A percentile compares a stretch with the other conserved stretches of the same genome.
Conservation (phyloP, 2,113 vertebrate genomes). For the Microtus montanus region DNA sequence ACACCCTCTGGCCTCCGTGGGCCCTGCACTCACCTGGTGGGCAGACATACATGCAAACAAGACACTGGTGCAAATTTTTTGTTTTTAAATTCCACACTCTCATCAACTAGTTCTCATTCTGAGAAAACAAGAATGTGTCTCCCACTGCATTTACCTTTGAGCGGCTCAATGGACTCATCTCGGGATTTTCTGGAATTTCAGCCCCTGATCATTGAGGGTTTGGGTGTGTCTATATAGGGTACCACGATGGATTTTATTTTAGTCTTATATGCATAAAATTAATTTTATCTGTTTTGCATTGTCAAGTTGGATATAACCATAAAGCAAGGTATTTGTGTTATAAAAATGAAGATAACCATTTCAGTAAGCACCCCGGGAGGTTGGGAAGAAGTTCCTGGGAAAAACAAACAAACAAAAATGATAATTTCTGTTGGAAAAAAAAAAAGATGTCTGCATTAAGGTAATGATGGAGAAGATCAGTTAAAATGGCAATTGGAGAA, state of each 20-base stretch:
- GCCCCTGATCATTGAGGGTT: not conserved
- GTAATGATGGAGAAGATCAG: not conserved
- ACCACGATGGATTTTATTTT: conserved; percentile 11
- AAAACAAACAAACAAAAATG: not conserved
- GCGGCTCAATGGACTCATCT: not conserved
- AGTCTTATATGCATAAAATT: not conserved
- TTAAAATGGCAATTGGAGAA: conserved; percentile 5
- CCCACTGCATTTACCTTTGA: not conserved
- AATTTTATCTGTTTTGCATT: conserved; percentile 31
- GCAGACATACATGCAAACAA: not conserved
- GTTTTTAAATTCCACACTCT: not conserved
- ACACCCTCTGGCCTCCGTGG: not conserved
- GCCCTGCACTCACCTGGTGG: not conserved
- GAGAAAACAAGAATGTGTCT: not conserved
- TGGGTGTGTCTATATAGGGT: not conserved
- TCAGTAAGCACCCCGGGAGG: not conserved
- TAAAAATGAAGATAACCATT: not conserved
- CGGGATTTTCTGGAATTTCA: not conserved
- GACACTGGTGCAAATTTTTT: not conserved
- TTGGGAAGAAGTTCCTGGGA: not conserved
- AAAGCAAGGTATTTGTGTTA: not conserved
- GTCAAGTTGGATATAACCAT: not conserved
- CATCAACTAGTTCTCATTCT: conserved; percentile 28
- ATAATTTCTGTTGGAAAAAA: not conserved
- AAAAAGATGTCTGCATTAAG: not conserved